These are phyloP conservation scores for Lochmaea crataegi DNA, from an alignment of 2,888 invertebrate genomes.

Conservation along the genomic window DNA sequence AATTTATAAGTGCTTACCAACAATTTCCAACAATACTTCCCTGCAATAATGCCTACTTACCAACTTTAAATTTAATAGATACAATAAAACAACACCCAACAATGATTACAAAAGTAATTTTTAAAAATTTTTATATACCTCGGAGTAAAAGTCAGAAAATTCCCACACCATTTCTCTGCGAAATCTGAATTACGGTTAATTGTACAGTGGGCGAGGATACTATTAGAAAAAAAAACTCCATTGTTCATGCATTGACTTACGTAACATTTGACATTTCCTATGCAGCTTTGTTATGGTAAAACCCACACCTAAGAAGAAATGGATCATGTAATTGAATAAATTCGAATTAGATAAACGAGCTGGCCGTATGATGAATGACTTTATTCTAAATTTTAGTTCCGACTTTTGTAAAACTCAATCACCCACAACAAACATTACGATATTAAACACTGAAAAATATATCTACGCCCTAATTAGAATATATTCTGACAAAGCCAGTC, in stretches of 20 bases:
- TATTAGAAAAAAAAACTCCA: conserved; percentile 10
- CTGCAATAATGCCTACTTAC: not conserved
- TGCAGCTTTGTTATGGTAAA: conserved; percentile 18
- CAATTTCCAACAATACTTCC: too few relatives aligned
- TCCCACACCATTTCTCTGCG: conserved; percentile 14
- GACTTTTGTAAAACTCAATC: not conserved
- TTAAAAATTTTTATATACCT: not conserved
- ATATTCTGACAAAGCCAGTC: too few relatives aligned
- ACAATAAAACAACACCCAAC: not conserved
- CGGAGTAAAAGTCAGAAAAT: conserved; percentile 12
- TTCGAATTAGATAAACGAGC: not conserved
- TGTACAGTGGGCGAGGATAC: conserved; percentile 7
- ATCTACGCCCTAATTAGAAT: too few relatives aligned
- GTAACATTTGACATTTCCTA: conserved; percentile 26
- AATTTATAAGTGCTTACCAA: too few relatives aligned
- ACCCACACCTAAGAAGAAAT: conserved; percentile 28
- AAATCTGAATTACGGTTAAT: conserved; percentile 13
- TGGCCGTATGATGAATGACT: not conserved
- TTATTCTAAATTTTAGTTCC: not conserved
- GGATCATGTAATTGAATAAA: conserved; percentile 20
- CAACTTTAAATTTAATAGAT: not conserved
- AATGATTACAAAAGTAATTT: not conserved
- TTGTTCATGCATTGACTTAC: conserved; percentile 18
- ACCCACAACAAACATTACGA: too few relatives aligned
- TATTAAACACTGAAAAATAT: too few relatives aligned